Conservation (phyloP, 2,797 vertebrate species). For the Scleropages formosus region DNA sequence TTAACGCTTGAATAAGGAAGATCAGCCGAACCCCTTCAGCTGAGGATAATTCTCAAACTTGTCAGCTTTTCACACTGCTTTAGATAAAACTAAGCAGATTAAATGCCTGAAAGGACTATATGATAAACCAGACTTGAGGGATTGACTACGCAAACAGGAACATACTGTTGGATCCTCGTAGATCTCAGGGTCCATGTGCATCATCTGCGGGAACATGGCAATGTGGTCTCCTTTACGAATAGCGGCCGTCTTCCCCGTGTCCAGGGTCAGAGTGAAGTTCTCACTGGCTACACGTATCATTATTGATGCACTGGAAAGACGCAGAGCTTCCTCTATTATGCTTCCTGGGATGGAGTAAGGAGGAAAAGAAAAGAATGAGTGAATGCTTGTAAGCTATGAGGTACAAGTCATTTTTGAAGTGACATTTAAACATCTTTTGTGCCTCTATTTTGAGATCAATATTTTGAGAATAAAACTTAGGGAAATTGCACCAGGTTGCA, state of each 20-base stretch:
- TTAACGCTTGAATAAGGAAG: no score
- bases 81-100: no score
- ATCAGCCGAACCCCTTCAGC: no score
- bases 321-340: conserved; percentile 53
- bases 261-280: conserved; percentile 46
- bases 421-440: not conserved
- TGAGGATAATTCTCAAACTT: no score
- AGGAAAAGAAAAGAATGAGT: not conserved
- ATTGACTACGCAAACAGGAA: not conserved
- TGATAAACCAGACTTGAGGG: no score
- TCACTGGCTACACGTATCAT: conserved; percentile 54
- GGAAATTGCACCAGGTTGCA: not conserved
- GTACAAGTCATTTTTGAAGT: not conserved
- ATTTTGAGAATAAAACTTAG: not conserved
- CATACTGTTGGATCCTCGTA: conserved; percentile 51
- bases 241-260: conserved; percentile 36
- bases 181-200: conserved; percentile 54
- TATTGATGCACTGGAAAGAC: conserved; percentile 56
- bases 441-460: not conserved
- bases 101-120: no score
- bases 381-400: not conserved
- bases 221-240: conserved; percentile 56
- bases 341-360: conserved; percentile 43
- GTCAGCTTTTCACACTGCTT: no score
- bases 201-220: conserved; percentile 52